Conservation (phyloP, 2,797 vertebrate species). For the Darevskia mixta region DNA sequence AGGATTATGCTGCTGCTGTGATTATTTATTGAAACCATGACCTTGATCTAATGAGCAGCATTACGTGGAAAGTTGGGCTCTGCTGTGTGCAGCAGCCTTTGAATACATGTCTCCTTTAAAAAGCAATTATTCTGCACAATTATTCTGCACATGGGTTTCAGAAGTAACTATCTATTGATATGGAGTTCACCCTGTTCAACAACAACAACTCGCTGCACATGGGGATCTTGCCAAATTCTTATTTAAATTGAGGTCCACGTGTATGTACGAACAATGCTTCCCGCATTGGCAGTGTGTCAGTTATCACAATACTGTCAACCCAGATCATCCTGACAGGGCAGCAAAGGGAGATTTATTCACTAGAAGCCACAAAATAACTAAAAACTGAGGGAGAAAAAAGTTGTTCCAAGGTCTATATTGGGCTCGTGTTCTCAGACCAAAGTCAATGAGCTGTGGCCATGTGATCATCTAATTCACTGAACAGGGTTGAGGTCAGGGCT, state of each 20-base stretch:
- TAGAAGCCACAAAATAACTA: conserved; percentile 42
- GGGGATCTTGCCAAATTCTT: conserved; percentile 30
- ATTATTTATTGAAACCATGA: not conserved
- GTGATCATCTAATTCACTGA: conserved; percentile 46
- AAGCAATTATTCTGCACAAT: not conserved
- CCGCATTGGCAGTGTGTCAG: conserved; percentile 54
- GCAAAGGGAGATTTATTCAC: conserved; percentile 31
- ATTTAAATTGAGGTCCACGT: not conserved
- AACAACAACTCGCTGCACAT: not conserved
- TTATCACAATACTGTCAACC: conserved; percentile 53
- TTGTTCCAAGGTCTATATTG: conserved; percentile 23
- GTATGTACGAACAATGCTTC: conserved; percentile 2
- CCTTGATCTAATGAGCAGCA: not conserved
- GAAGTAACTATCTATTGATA: not conserved
- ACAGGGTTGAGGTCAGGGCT: conserved; percentile 50
- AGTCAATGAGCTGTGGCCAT: conserved; percentile 33
- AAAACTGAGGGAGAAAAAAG: conserved; percentile 28
- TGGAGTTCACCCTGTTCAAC: not conserved
- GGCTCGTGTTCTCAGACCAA: conserved; percentile 47
- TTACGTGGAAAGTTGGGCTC: not conserved
- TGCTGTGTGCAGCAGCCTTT: not conserved
- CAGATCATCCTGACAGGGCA: conserved; percentile 53
- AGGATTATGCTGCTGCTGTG: not conserved
- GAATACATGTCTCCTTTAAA: not conserved
- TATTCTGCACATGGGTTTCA: not conserved